These are phyloP conservation scores for Tinamus guttatus DNA, from an alignment of 2,113 vertebrate species.

Conservation along the genomic window DNA sequence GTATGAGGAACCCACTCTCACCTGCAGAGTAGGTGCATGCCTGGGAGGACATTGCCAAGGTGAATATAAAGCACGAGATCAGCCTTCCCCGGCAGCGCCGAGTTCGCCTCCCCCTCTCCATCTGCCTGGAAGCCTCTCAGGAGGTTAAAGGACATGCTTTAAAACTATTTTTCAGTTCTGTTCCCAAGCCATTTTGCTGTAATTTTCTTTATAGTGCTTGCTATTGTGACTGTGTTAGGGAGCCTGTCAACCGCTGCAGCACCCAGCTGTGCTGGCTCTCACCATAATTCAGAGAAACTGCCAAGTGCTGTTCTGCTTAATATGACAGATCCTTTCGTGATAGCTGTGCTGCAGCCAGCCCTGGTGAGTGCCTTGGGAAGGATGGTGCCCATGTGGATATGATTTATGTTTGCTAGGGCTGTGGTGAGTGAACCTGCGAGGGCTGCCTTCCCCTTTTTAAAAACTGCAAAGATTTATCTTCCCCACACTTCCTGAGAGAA, in stretches of 20 bases:
- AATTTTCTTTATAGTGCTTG: not conserved
- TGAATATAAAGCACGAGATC: not conserved
- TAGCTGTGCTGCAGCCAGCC: not conserved
- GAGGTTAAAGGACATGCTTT: not conserved
- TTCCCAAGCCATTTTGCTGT: not conserved
- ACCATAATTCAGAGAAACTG: constrained; percentile 34
- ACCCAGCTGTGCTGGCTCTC: constrained; percentile 57
- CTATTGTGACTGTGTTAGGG: constrained; percentile 17
- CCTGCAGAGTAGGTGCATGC: not conserved
- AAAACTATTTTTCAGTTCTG: not conserved
- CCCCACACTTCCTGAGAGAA: not conserved
- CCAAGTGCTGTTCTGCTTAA: constrained; percentile 41
- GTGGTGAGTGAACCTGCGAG: constrained; percentile 37
- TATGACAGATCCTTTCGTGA: constrained; percentile 43
- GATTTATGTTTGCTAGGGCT: constrained; percentile 44
- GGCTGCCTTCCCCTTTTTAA: constrained; percentile 4
- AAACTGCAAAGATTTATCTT: constrained; percentile 35
- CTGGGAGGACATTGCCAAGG: not conserved
- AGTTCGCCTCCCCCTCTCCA: rapidly evolving
- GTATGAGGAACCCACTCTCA: not conserved
- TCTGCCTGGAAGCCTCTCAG: not conserved
- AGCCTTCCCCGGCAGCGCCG: not conserved
- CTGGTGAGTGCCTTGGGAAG: not conserved
- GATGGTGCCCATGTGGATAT: constrained; percentile 32
- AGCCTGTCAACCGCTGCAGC: constrained; percentile 50